Evolutionary conservation across 2,888 invertebrate species (phyloP).

Genomic region (Callinectes sapidus): DNA sequence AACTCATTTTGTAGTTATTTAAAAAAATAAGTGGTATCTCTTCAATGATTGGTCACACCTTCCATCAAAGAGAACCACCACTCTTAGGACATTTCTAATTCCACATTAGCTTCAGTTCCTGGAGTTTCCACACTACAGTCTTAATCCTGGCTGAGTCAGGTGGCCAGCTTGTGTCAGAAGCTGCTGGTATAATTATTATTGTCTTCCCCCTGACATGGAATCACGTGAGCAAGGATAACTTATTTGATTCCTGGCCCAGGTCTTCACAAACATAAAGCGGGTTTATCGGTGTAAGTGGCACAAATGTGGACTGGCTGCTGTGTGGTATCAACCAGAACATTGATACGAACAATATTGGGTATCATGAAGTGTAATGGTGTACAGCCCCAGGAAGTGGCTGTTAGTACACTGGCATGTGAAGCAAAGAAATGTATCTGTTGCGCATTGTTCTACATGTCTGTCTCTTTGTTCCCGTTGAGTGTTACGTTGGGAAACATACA

Average conservation of each 20-base stretch:
- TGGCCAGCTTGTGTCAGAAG: slow-evolving; percentile 63
- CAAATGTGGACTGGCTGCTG: slow-evolving; percentile 67
- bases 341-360: slow-evolving; percentile 47
- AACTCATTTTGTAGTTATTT: background rate
- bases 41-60: slow-evolving; percentile 20
- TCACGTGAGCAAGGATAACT: slow-evolving; percentile 65
- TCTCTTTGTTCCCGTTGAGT: slow-evolving; percentile 20
- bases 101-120: slow-evolving; percentile 40
- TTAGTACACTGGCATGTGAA: slow-evolving; percentile 35
- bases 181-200: slow-evolving; percentile 67
- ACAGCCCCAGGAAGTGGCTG: slow-evolving; percentile 45
- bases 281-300: slow-evolving; percentile 69
- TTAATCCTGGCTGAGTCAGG: slow-evolving; percentile 61
- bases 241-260: slow-evolving; percentile 69
- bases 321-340: slow-evolving; percentile 53
- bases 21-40: slow-evolving; percentile 17
- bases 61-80: slow-evolving; percentile 50
- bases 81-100: slow-evolving; percentile 40
- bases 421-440: slow-evolving; percentile 37
- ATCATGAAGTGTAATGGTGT: slow-evolving; percentile 46
- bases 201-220: slow-evolving; percentile 70
- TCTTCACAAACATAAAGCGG: slow-evolving; percentile 70
- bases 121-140: slow-evolving; percentile 49
- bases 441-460: slow-evolving; percentile 13
- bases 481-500: slow-evolving; percentile 14